Percentiles rank a stretch among this genome's conserved stretches.
These are phyloP conservation scores for Semnornis frantzii DNA, from an alignment of 2,113 vertebrate species.

Conservation along the genomic window DNA sequence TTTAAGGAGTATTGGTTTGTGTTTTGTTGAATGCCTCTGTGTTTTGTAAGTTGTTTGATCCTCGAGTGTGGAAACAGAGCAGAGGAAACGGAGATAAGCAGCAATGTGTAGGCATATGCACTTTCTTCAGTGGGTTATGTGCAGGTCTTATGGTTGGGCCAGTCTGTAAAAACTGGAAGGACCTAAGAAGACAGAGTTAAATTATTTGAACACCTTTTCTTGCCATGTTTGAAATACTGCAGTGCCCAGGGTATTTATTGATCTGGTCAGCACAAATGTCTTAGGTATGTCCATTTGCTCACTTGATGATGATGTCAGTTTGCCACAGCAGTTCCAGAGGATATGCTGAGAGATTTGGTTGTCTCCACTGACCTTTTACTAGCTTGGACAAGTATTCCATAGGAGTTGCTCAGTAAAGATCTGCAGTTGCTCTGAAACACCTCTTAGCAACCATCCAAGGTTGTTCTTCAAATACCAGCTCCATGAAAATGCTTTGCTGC, in stretches of 20 bases:
- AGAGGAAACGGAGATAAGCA: not conserved
- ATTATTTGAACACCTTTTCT: not conserved
- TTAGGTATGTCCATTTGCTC: not conserved
- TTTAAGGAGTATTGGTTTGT: not conserved
- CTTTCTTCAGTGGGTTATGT: not conserved
- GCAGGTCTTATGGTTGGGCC: not conserved
- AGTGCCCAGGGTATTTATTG: not conserved
- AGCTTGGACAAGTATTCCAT: too few relatives aligned
- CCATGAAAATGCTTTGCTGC: not conserved
- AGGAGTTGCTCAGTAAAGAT: too few relatives aligned
- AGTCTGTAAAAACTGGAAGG: not conserved
- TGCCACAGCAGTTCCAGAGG: too few relatives aligned
- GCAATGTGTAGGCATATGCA: not conserved
- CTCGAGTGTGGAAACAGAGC: not conserved
- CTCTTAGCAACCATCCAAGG: too few relatives aligned
- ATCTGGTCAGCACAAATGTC: not conserved
- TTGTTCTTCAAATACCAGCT: too few relatives aligned
- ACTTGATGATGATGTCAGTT: too few relatives aligned
- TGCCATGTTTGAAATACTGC: not conserved
- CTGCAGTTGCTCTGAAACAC: too few relatives aligned
- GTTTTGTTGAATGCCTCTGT: not conserved
- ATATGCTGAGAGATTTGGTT: too few relatives aligned
- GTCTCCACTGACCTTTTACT: too few relatives aligned
- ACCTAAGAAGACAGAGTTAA: not conserved
- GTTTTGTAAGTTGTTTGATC: not conserved